Evolutionary conservation across 2,888 invertebrate species (phyloP), one percentile per base, ranked within the genome.

Genomic region (Cephus spinipes): DNA sequence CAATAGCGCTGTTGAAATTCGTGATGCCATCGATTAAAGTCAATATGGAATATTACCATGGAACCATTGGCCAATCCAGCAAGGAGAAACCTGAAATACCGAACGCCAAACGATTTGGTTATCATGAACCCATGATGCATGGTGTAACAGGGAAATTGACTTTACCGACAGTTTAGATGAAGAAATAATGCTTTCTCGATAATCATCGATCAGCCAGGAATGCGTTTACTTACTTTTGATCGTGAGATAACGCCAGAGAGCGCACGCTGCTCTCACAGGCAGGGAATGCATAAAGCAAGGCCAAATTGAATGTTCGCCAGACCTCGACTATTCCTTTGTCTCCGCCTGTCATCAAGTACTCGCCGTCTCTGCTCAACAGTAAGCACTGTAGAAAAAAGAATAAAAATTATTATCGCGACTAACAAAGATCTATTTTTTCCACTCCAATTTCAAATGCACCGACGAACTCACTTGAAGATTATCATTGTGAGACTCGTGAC

Each of bases 11-110:
- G 98, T 91, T 98, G 98, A 92, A 97, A 98, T 92, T 98, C 98
- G 92, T 98, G 98, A 92, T 98, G 98, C 98, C 98, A 98, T 90
- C 97, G 94, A 93, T 99, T 99, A 94, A 99, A 99, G 93, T 99
- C 99, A 92, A 99, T 98, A 93, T 99, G 99, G 93, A 99, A 99
- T 88, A 99, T 98, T 81, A 99, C 98, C 85, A 99, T 96, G 77
- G 99, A 98, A 77, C 99, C 99, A 85, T 99, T 98, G 79, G 98
- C 98, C 79, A 99, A 93, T 77, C 99, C 99, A 86, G 99, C 99
- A 89, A 99, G 93, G 85, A 99, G 94, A 93, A 98, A 99, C 92
- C 98, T 99, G 92, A n/a, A 93, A 92, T 85, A 83, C 71, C 55
- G 55, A 55, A 55, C 55, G 23, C 55, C 55, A 55, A 55, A 55